Conservation (phyloP, 2,113 vertebrate species). For the Cathartes aura region DNA sequence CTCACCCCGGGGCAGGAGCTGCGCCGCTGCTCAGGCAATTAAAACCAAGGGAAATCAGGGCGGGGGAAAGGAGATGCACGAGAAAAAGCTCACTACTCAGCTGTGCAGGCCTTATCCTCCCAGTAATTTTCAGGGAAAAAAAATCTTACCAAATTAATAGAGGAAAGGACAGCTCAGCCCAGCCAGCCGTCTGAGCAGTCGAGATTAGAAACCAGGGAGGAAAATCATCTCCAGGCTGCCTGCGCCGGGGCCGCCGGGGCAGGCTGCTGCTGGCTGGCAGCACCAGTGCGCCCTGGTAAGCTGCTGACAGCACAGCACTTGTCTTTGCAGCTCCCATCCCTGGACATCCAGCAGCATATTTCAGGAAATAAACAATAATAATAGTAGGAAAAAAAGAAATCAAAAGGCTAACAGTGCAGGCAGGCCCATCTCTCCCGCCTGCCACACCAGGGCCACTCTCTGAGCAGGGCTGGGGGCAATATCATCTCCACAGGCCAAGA, state of each 20-base stretch:
- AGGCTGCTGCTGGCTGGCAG: neutral
- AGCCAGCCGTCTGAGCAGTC: neutral
- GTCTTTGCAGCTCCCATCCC: neutral
- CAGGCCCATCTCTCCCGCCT: neutral
- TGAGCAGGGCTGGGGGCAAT: neutral
- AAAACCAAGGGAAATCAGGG: neutral
- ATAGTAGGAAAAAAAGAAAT: neutral
- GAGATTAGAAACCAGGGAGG: neutral
- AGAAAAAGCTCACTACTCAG: neutral
- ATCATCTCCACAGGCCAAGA: neutral
- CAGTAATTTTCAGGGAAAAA: neutral
- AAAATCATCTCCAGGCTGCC: neutral
- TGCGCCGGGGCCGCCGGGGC: neutral
- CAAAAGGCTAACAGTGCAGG: neutral
- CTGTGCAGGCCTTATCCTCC: neutral
- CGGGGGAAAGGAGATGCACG: neutral
- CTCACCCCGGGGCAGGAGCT: neutral
- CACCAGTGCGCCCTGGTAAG: too few relatives aligned
- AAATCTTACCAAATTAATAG: neutral
- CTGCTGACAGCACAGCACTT: neutral
- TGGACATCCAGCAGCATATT: accelerated
- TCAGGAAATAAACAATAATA: neutral
- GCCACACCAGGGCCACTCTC: neutral
- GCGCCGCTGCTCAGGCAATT: neutral
- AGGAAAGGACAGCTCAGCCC: neutral